Evolutionary conservation across 2,797 vertebrate genomes (phyloP), one percentile per base, ranked within the genome.

Genomic region (Trematomus bernacchii): DNA sequence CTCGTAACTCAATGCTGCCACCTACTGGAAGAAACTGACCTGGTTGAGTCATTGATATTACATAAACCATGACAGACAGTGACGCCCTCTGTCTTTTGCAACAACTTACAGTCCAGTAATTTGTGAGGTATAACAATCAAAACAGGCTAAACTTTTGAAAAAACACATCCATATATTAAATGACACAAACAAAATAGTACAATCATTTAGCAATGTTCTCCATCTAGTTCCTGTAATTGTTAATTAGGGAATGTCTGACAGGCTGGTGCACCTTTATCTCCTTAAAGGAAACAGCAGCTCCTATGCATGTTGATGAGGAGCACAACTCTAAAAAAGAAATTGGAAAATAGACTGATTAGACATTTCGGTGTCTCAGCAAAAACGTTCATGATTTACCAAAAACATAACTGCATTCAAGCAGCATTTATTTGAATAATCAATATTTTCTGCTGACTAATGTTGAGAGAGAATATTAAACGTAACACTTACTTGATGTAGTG

Each of bases 201-300:
- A 40, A 47, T 46, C 13, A 50, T 8, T 62, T 18, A 63, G 37
- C 33, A 19, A 27, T 40, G 1, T 23, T 64, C 18, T 73, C 7
- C 43, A 0, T 44, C 10, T 8, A 18, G 9, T 14, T 61, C 10
- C 27, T 63, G 85, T 62, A 77, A 55, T 68, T 53, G 69, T 86
- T 74, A 53, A 82, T 33, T 65, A 71, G 19, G 10, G 80, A 81
- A 19, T 8, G 64, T 79, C 42, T 85, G 76, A 79, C 67, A 53
- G 82, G 82, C 85, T 93, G 89, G 44, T 70, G 86, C 58, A 93
- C 88, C 9, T 85, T 75, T 23, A 89, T 87, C 84, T 94, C 87
- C 88, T 83, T 92, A 33, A 81, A 93, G 54, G 84, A 52, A 70
- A 90, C 70, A 66, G 51, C 67, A 14, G 58, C 73, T 90, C 78